A percentile compares a stretch with the other conserved stretches of the same genome.
phyloP scores from a whole-genome alignment of 2,888 invertebrate genomes.

The Plemyria rubiginata region DNA sequence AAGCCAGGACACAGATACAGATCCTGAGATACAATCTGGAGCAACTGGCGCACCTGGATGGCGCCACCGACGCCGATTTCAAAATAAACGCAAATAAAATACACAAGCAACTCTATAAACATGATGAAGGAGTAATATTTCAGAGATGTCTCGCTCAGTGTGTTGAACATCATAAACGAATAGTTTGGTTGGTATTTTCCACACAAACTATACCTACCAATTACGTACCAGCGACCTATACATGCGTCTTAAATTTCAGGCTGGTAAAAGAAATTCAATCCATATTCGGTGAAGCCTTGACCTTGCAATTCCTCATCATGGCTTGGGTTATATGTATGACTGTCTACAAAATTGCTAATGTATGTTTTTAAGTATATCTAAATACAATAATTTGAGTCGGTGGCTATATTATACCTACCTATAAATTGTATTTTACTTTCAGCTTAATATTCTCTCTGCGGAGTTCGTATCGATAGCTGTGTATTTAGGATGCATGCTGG shows the following conservation, averaged over 20 bases:
- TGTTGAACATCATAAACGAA: conserved; percentile 62
- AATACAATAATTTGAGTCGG: too few relatives aligned
- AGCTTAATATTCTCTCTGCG: conserved; percentile 63
- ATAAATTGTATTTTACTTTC: conserved; percentile 43
- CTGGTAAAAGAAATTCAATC: conserved; percentile 65
- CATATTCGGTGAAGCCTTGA: conserved; percentile 68
- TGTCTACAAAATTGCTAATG: conserved; percentile 70
- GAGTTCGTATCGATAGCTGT: conserved; percentile 66
- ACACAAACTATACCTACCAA: too few relatives aligned
- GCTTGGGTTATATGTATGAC: conserved; percentile 77
- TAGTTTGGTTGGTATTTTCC: conserved; percentile 54
- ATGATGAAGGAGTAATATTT: conserved; percentile 43
- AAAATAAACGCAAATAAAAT: conserved; percentile 35
- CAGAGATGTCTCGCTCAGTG: conserved; percentile 59
- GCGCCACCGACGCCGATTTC: conserved; percentile 27
- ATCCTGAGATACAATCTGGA: conserved; percentile 66
- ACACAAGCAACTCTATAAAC: conserved; percentile 42
- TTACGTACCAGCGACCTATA: too few relatives aligned
- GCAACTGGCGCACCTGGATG: conserved; percentile 48
- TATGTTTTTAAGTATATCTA: conserved; percentile 45
- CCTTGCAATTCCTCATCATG: conserved; percentile 63
- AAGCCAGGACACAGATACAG: conserved; percentile 65
- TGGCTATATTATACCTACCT: too few relatives aligned
- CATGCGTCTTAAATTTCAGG: conserved; percentile 47
- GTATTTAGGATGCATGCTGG: conserved; percentile 69